Evolutionary conservation across 2,888 invertebrate genomes (phyloP), one percentile per base, ranked within the genome.

Genomic region (Oscheius sp.): DNA sequence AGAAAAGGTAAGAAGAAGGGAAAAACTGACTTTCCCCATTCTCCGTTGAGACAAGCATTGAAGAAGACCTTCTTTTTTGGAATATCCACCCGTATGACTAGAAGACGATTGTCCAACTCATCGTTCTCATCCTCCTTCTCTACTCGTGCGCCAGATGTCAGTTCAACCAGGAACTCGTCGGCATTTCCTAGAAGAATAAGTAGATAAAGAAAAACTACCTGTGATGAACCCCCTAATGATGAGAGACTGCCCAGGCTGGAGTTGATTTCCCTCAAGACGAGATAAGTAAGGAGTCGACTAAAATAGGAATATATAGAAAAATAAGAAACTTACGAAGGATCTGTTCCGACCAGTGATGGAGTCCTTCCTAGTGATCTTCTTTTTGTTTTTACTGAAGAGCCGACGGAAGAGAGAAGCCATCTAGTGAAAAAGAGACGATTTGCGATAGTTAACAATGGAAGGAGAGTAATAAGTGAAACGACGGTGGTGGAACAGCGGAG

Each of bases 241-340:
- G n/a, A 85, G 71, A 14, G 85, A 85, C 65, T 85, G 85, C 1
- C 85, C 85, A 9, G 83, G 77, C 67, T 83, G 82, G 38, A 85
- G 74, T 51, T 81, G 80, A 59, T 82, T 80, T 28, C 84, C 84
- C 61, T 85, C 85, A 30, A 85, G 74, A 24, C 83, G 78, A 28
- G 84, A 82, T 26, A 85, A 72, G 51, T 85, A 86, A 6, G 85
- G 85, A 14, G 82, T 82, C 32, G 82, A 80, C 84, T 84, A 67
- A 61, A 81, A 71, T 14, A 8, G 5, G 14, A n/a, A 36, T 9
- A 9, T 20, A 2, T 14, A 4, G 22, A 28, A 32, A 20, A 54
- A 22, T 9, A 54, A 24, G 4, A 54, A 64, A 78, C 82, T 74
- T 47, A 84, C 84, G 56, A 85, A 85, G 24, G 76, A 80, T 56